phyloP scores from a whole-genome alignment of 2,797 vertebrate species.

The Hoplostethus atlanticus region DNA sequence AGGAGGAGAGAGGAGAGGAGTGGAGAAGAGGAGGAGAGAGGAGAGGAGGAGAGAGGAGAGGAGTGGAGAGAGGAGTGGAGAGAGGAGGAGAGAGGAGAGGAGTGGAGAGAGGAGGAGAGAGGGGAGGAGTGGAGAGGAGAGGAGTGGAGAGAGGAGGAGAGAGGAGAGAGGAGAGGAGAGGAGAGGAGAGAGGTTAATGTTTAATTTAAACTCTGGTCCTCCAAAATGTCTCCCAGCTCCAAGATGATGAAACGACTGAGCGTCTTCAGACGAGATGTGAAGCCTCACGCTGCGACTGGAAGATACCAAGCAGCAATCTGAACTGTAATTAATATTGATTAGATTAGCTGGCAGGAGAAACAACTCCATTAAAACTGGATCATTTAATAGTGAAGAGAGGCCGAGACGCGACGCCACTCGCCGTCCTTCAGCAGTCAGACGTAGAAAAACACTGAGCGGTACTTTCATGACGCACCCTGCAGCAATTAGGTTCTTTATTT shows the following conservation, averaged over 20 bases:
- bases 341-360: slow-evolving; percentile 59
- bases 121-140: slow-evolving; percentile 12
- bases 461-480: slow-evolving; percentile 35
- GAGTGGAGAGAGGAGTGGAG: neutral
- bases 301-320: slow-evolving; percentile 45
- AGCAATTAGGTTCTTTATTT: slow-evolving; percentile 47
- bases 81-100: neutral
- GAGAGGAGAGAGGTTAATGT: slow-evolving; percentile 8
- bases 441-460: neutral
- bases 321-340: slow-evolving; percentile 76
- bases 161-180: neutral
- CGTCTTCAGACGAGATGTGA: slow-evolving; percentile 30
- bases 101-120: neutral
- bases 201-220: slow-evolving; percentile 6
- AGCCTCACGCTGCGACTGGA: slow-evolving; percentile 26
- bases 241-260: slow-evolving; percentile 30
- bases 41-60: neutral
- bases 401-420: slow-evolving; percentile 23
- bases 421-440: slow-evolving; percentile 18
- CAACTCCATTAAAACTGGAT: slow-evolving; percentile 58
- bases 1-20: neutral
- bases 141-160: neutral
- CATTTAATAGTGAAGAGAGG: slow-evolving; percentile 43
- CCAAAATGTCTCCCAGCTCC: slow-evolving; percentile 2
- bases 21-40: neutral